A percentile compares a stretch with the other conserved stretches of the same genome.
phyloP scores from a whole-genome alignment of 1,140 invertebrate species.

The Diuraphis noxia region DNA sequence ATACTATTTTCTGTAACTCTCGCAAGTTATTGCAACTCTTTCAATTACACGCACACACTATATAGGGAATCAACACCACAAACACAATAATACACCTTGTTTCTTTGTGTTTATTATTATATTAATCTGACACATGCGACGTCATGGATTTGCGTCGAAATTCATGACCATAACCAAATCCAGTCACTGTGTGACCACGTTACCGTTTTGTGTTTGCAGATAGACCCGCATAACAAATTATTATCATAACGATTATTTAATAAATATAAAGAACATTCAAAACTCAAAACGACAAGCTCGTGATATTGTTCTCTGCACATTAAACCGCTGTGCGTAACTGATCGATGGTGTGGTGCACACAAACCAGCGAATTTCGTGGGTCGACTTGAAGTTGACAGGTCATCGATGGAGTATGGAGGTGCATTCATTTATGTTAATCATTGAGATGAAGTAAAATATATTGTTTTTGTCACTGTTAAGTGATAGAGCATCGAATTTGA shows the following conservation, averaged over 20 bases:
- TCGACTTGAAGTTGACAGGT: neutral
- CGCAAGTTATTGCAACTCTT: neutral
- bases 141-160: neutral
- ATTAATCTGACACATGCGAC: conserved; percentile 24
- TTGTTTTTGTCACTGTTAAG: neutral
- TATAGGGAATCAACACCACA: too few relatives aligned
- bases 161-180: neutral
- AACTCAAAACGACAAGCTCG: neutral
- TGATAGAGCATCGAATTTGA: neutral
- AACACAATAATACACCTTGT: neutral
- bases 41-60: neutral
- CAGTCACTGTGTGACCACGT: neutral
- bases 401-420: neutral
- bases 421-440: neutral
- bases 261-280: neutral
- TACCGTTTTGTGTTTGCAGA: neutral
- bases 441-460: neutral
- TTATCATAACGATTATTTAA: neutral
- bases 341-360: neutral
- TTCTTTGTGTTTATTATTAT: neutral
- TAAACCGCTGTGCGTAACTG: neutral
- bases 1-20: neutral
- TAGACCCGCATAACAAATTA: neutral
- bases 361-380: neutral
- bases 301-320: neutral